Conservation (phyloP, 2,113 vertebrate species). For the Pithys albifrons region DNA sequence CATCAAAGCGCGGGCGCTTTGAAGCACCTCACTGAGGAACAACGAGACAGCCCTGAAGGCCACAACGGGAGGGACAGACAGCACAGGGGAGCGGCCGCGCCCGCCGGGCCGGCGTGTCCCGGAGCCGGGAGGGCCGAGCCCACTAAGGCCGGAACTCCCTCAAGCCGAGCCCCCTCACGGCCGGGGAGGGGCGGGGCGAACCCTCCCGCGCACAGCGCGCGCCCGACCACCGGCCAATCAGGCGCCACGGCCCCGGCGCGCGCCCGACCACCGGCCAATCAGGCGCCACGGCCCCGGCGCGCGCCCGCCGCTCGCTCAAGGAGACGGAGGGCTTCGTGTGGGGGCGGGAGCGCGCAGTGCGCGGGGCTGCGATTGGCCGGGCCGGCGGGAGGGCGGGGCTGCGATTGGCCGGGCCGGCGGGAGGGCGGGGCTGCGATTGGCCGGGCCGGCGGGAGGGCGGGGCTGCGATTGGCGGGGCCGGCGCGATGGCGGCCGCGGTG, state of each 20-base stretch:
- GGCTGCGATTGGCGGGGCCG: not conserved
- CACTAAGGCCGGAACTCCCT: not conserved
- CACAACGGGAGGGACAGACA: not conserved
- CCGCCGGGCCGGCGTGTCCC: not conserved
- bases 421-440: too few species aligned
- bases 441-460: not conserved
- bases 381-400: too few species aligned
- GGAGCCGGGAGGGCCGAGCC: not conserved
- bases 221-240: not conserved
- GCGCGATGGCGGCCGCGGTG: slow-evolving; percentile 72
- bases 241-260: accelerated
- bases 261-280: not conserved
- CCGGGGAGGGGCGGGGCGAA: too few species aligned
- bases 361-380: not conserved
- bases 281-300: accelerated
- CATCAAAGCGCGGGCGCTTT: not conserved
- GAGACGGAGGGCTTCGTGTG: not conserved
- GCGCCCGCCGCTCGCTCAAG: not conserved
- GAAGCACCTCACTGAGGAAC: not conserved
- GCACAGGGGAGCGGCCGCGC: not conserved
- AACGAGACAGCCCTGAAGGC: not conserved
- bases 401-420: not conserved
- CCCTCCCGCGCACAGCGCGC: too few species aligned
- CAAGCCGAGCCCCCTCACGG: too few species aligned
- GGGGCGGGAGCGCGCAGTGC: not conserved